Evolutionary conservation across 1,140 invertebrate genomes (phyloP).

Genomic region (Bombus difficillimus): DNA sequence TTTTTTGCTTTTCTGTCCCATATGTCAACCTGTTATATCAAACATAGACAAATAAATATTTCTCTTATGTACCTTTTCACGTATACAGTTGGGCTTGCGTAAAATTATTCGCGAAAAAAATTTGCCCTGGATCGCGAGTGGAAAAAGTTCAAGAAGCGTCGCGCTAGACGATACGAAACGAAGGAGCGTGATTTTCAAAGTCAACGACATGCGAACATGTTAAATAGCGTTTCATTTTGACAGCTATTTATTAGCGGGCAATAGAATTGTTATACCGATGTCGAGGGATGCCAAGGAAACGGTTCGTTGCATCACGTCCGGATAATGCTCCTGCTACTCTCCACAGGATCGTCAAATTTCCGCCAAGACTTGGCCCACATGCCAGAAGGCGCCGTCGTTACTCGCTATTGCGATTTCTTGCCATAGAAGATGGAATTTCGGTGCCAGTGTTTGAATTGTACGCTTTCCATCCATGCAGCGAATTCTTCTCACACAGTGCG

Average conservation of each 20-base stretch:
- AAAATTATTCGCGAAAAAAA: background rate
- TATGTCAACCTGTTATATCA: no score
- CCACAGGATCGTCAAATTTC: background rate
- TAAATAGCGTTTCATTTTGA: no score
- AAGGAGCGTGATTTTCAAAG: no score
- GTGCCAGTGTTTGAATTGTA: no score
- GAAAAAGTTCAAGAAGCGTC: no score
- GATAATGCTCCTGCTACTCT: no score
- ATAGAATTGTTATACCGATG: conserved; percentile 20
- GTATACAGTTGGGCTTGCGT: background rate
- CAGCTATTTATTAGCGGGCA: conserved; percentile 11
- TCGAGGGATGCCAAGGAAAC: conserved; percentile 1
- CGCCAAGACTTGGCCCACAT: conserved; percentile 21
- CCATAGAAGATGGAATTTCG: no score
- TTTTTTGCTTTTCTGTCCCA: no score
- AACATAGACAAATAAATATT: background rate
- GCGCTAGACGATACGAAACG: no score
- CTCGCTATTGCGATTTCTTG: conserved; percentile 4
- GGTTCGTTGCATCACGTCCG: conserved; percentile 2
- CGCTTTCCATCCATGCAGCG: background rate
- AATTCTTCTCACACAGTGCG: no score
- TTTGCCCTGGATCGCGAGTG: no score
- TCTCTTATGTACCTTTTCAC: background rate
- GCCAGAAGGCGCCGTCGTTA: conserved; percentile 21
- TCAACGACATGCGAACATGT: no score